These are phyloP conservation scores for Stratiomys singularior DNA, from an alignment of 2,888 invertebrate genomes.

Conservation along the genomic window DNA sequence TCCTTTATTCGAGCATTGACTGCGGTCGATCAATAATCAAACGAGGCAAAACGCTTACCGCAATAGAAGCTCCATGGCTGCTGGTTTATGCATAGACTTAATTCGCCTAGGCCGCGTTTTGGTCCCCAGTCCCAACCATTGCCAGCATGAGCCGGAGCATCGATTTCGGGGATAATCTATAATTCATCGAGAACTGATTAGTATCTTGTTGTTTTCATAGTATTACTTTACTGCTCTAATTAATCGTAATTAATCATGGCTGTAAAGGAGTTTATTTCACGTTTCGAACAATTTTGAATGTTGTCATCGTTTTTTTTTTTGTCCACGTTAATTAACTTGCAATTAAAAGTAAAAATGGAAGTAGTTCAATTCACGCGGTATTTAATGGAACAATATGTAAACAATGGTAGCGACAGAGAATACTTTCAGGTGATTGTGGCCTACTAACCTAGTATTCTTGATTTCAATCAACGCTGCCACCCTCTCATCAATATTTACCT, in stretches of 20 bases:
- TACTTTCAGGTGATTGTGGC: not conserved
- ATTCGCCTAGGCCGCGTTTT: constrained; percentile 77
- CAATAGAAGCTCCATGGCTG: constrained; percentile 84
- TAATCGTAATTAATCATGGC: not conserved
- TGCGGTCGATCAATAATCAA: not conserved
- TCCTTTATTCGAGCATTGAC: not conserved
- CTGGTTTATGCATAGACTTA: constrained; percentile 83
- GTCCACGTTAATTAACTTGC: too few relatives aligned
- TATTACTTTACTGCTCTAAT: not conserved
- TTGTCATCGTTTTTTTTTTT: too few relatives aligned
- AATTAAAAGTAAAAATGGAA: too few relatives aligned
- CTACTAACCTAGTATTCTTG: not conserved
- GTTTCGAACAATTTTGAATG: too few relatives aligned
- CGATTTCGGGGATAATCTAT: constrained; percentile 87
- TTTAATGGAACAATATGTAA: too few relatives aligned
- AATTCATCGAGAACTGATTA: constrained; percentile 61
- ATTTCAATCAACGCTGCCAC: not conserved
- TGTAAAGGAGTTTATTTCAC: too few relatives aligned
- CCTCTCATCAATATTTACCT: constrained; percentile 70
- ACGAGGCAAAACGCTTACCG: constrained; percentile 63
- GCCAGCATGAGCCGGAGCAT: constrained; percentile 90
- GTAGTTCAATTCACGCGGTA: too few relatives aligned
- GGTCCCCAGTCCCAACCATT: constrained; percentile 89
- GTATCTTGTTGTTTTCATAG: too few relatives aligned
- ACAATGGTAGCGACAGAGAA: not conserved